Conservation (phyloP, 2,113 vertebrate species). For the Rhodinocichla rosea region DNA sequence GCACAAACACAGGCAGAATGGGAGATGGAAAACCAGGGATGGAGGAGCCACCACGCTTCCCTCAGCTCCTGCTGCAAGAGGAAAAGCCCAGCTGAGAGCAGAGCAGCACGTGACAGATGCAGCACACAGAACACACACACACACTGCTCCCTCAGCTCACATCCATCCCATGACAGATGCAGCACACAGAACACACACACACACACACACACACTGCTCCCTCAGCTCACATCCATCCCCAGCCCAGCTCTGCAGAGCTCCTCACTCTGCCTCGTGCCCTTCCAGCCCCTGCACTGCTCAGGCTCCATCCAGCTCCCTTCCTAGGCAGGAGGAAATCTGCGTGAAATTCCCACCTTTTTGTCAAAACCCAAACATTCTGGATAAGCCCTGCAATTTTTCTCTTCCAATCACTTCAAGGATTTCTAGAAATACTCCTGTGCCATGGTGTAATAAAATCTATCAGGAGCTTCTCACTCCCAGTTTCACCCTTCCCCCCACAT, state of each 20-base stretch:
- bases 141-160: neutral
- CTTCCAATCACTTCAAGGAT: neutral
- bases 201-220: neutral
- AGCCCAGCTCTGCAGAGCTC: neutral
- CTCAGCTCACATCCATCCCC: neutral
- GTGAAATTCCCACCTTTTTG: neutral
- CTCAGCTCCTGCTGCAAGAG: neutral
- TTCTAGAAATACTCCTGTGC: neutral
- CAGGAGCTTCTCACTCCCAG: neutral
- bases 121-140: neutral
- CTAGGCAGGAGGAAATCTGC: neutral
- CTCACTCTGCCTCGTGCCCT: neutral
- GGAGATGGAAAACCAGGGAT: neutral
- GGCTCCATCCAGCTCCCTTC: accelerated
- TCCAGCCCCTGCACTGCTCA: neutral
- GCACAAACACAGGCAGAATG: neutral
- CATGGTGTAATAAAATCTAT: neutral
- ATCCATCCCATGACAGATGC: neutral
- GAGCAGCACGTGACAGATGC: neutral
- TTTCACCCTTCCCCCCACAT: neutral
- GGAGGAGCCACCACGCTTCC: neutral
- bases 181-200: neutral
- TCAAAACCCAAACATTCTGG: neutral
- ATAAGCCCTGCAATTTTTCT: neutral
- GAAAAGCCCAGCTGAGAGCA: neutral